Conservation (phyloP, 2,797 vertebrate genomes). For the Limnodromus scolopaceus region DNA sequence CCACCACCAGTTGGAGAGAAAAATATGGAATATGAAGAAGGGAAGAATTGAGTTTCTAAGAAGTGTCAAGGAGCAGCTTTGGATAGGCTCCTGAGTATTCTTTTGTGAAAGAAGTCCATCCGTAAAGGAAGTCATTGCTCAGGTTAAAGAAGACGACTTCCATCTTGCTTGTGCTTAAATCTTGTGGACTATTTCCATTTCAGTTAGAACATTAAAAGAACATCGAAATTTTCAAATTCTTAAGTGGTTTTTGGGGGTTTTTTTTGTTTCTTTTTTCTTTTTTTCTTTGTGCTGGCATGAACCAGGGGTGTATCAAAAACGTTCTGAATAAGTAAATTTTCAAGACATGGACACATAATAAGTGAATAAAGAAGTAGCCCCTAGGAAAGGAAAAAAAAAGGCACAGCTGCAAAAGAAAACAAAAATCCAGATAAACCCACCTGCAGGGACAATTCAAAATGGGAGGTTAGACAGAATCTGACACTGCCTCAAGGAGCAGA, state of each 20-base stretch:
- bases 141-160: neutral
- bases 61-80: neutral
- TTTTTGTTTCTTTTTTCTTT: neutral
- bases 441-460: neutral
- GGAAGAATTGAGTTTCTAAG: neutral
- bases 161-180: neutral
- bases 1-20: neutral
- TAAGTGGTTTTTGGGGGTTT: accelerated
- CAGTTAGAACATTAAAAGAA: neutral
- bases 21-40: neutral
- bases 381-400: neutral
- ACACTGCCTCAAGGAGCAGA: neutral
- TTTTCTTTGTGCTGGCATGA: neutral
- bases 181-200: neutral
- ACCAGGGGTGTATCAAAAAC: neutral
- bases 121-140: neutral
- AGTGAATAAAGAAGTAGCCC: neutral
- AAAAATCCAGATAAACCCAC: neutral
- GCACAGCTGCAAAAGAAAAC: neutral
- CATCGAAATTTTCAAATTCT: neutral
- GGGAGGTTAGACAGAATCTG: neutral
- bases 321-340: neutral
- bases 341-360: neutral
- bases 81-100: neutral
- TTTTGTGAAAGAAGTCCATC: neutral